These are phyloP conservation scores for Turdus rufiventris DNA, from an alignment of 2,113 vertebrate species.

Conservation along the genomic window DNA sequence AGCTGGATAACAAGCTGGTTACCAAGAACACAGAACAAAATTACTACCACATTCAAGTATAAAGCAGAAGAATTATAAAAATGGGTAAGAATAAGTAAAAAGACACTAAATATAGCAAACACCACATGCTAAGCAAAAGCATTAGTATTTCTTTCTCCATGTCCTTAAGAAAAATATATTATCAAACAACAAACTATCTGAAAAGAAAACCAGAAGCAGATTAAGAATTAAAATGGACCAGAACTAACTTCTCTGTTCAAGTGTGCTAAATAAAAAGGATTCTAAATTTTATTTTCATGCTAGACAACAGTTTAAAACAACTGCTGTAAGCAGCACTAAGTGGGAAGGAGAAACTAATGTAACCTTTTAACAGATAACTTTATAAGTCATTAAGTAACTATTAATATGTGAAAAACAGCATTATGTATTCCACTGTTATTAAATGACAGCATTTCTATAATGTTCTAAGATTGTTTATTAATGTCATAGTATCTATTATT, in stretches of 20 bases:
- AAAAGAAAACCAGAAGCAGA: neutral
- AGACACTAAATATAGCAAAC: neutral
- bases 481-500: neutral
- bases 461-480: neutral
- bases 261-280: neutral
- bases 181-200: neutral
- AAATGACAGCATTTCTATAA: neutral
- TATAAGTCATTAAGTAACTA: neutral
- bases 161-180: neutral
- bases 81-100: neutral
- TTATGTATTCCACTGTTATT: neutral
- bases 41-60: neutral
- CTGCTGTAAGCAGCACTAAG: neutral
- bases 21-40: neutral
- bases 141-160: neutral
- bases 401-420: neutral
- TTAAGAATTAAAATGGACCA: neutral
- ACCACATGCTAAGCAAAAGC: neutral
- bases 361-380: neutral
- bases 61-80: neutral
- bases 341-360: neutral
- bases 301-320: neutral
- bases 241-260: neutral
- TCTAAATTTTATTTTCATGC: neutral
- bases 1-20: neutral